Evolutionary conservation across 2,113 vertebrate genomes (phyloP).

Genomic region (Cromileptes altivelis): DNA sequence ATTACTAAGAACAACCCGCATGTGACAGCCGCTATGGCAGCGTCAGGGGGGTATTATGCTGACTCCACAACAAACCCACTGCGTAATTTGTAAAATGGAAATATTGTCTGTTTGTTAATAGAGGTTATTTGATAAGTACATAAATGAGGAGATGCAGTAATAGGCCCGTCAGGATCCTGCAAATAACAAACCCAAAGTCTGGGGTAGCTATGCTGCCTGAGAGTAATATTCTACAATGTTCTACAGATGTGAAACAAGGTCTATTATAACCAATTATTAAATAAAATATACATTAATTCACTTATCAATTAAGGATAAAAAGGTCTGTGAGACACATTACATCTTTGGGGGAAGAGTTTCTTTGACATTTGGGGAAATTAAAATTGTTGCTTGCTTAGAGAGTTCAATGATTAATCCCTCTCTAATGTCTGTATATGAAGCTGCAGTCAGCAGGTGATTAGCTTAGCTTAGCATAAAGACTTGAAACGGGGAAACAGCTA

Average conservation of each 20-base stretch:
- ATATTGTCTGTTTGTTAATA: conserved; percentile 66
- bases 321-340: background rate
- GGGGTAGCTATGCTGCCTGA: background rate
- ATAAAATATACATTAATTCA: background rate
- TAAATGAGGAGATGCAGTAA: conserved; percentile 18
- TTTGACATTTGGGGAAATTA: conserved; percentile 18
- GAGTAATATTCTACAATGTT: background rate
- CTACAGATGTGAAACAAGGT: background rate
- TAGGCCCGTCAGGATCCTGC: background rate
- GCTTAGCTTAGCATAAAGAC: background rate
- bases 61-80: conserved; percentile 44
- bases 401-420: background rate
- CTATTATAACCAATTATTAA: background rate
- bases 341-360: background rate
- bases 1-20: conserved; percentile 76
- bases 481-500: background rate
- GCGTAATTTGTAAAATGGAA: conserved; percentile 61
- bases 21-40: conserved; percentile 58
- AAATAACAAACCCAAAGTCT: conserved; percentile 8
- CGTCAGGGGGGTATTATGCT: conserved; percentile 44
- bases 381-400: background rate
- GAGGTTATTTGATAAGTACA: conserved; percentile 57
- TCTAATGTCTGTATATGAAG: background rate
- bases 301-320: background rate
- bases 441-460: background rate